phyloP scores from a whole-genome alignment of 2,113 vertebrate species.

The Myodes glareolus region DNA sequence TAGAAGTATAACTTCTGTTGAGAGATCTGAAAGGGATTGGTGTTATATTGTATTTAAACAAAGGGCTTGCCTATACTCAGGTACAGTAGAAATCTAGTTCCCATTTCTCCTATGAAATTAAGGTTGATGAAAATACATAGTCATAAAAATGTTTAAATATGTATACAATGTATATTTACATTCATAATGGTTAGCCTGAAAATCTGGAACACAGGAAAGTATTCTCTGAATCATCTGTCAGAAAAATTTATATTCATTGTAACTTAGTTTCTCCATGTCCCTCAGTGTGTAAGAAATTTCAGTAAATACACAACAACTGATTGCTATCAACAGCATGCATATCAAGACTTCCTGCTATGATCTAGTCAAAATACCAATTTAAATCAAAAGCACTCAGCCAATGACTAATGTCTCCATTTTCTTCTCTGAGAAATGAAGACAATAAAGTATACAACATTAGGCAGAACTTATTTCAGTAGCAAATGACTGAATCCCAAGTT shows the following conservation, averaged over 20 bases:
- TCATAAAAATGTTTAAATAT: not conserved
- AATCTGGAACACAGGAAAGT: not conserved
- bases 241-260: constrained; percentile 6
- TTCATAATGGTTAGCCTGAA: constrained; percentile 5
- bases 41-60: not conserved
- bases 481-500: not conserved
- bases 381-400: constrained; percentile 50
- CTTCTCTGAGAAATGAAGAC: constrained; percentile 57
- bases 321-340: not conserved
- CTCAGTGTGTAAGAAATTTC: constrained; percentile 39
- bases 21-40: not conserved
- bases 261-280: not conserved
- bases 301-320: constrained; percentile 40
- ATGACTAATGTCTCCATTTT: constrained; percentile 49
- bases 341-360: not conserved
- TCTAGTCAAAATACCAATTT: constrained; percentile 53
- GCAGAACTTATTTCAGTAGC: constrained; percentile 39
- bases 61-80: not conserved
- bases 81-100: not conserved
- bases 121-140: not conserved
- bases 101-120: not conserved
- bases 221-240: constrained; percentile 14
- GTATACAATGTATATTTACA: not conserved
- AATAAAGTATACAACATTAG: constrained; percentile 37
- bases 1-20: not conserved